phyloP scores from a whole-genome alignment of 2,888 invertebrate genomes.

The Latrodectus hesperus region DNA sequence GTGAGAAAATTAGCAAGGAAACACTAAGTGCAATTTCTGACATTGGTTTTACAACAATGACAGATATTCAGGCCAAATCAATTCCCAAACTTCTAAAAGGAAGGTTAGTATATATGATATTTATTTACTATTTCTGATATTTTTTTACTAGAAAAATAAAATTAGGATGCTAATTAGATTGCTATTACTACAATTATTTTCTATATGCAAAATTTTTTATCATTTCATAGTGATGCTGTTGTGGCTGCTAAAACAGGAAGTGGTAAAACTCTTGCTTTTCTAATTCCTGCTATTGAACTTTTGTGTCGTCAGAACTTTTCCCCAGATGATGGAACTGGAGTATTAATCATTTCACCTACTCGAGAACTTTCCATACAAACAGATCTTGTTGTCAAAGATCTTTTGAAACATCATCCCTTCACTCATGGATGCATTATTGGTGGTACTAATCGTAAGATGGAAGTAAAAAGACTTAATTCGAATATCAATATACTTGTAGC shows the following conservation, averaged over 20 bases:
- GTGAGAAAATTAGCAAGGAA: slow-evolving; percentile 81
- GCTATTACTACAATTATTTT: not conserved
- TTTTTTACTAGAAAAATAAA: not conserved
- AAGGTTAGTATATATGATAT: slow-evolving; percentile 72
- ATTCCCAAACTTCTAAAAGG: slow-evolving; percentile 93
- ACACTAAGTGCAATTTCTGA: slow-evolving; percentile 88
- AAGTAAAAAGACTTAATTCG: slow-evolving; percentile 91
- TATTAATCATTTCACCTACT: slow-evolving; percentile 95
- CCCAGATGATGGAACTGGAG: slow-evolving; percentile 95
- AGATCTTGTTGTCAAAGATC: slow-evolving; percentile 93
- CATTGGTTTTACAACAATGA: slow-evolving; percentile 96
- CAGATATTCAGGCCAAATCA: slow-evolving; percentile 91
- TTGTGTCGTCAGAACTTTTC: slow-evolving; percentile 92
- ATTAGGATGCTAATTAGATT: not conserved
- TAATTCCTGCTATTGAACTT: slow-evolving; percentile 94
- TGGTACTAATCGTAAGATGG: slow-evolving; percentile 91
- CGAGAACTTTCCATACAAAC: slow-evolving; percentile 98
- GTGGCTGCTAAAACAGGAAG: slow-evolving; percentile 98
- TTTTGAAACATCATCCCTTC: slow-evolving; percentile 90
- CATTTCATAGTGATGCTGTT: slow-evolving; percentile 84
- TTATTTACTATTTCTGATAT: not conserved
- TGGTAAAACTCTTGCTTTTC: slow-evolving; percentile 96
- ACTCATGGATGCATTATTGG: slow-evolving; percentile 97
- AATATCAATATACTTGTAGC: slow-evolving; percentile 95
- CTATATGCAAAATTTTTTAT: not conserved